Conservation (phyloP, 2,113 vertebrate species). For the Platysteira castanea region DNA sequence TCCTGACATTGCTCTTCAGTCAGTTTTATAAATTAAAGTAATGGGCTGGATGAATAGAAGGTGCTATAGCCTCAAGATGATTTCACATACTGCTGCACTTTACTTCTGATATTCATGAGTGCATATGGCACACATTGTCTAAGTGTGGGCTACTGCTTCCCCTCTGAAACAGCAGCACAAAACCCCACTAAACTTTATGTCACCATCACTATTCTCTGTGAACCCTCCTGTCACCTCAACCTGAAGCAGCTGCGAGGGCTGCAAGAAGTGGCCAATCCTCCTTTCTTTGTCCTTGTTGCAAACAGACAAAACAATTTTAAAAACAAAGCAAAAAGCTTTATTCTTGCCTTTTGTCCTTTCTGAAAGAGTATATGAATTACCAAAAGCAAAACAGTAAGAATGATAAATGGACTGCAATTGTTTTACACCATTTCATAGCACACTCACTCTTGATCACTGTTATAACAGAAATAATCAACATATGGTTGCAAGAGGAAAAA, state of each 20-base stretch:
- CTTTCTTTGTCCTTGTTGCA: neutral
- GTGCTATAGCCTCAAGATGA: neutral
- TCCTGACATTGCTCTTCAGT: neutral
- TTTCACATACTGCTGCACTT: neutral
- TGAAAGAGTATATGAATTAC: neutral
- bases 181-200: neutral
- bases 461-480: neutral
- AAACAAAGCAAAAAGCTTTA: neutral
- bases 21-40: neutral
- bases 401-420: neutral
- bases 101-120: neutral
- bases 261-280: neutral
- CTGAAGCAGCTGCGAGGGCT: neutral
- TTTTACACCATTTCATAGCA: neutral
- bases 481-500: neutral
- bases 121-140: neutral
- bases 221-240: neutral
- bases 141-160: neutral
- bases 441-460: fast-evolving
- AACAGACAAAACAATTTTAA: neutral
- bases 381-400: neutral
- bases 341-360: neutral
- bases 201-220: neutral
- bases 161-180: neutral
- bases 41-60: neutral